Conservation (phyloP, 2,113 vertebrate genomes). For the Istiophorus platypterus region DNA sequence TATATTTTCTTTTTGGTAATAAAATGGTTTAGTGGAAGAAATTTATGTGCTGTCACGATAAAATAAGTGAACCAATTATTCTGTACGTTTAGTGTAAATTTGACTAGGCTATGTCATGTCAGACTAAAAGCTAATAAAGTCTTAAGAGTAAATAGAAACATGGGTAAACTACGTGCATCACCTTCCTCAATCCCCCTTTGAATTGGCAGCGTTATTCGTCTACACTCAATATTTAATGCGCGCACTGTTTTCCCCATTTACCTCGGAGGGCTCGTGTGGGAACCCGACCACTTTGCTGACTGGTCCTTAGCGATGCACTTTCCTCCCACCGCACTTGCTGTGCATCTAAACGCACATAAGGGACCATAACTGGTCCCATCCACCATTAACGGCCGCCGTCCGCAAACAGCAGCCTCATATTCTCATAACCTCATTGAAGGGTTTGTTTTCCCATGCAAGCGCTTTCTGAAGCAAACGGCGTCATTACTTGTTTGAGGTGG, state of each 20-base stretch:
- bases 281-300: no score
- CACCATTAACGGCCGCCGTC: background rate
- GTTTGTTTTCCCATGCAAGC: background rate
- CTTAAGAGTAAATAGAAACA: background rate
- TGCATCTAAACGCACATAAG: background rate
- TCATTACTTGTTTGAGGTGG: background rate
- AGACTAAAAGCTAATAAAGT: background rate
- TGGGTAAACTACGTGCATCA: background rate
- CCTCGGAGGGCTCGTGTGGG: background rate
- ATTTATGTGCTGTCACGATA: no score
- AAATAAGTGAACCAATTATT: no score
- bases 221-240: background rate
- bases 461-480: background rate
- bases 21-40: no score
- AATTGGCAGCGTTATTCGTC: background rate
- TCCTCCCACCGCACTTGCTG: slow-evolving; percentile 1
- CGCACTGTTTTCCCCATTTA: background rate
- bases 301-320: slow-evolving; percentile 14
- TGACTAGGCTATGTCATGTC: background rate
- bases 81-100: background rate
- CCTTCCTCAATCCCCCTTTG: background rate
- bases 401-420: background rate
- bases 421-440: background rate
- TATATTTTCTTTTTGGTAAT: no score
- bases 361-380: background rate